Evolutionary conservation across 1,140 invertebrate genomes (phyloP).

Genomic region (Drosophila subpulchrella): DNA sequence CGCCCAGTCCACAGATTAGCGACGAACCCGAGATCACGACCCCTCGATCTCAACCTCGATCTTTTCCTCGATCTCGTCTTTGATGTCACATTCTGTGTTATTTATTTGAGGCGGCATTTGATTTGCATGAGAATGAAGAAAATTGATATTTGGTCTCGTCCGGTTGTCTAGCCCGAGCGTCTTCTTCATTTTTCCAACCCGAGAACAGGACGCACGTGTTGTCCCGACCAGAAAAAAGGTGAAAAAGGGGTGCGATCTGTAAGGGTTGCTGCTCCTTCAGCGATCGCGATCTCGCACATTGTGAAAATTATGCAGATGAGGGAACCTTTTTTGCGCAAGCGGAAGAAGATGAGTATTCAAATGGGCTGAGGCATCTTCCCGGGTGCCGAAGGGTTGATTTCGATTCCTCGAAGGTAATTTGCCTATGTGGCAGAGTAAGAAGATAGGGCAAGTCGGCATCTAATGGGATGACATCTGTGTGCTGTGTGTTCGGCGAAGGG

Average conservation of each 20-base stretch:
- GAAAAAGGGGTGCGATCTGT: constrained; percentile 55
- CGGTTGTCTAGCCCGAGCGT: constrained; percentile 58
- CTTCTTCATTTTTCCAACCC: constrained; percentile 47
- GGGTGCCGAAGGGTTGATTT: constrained; percentile 52
- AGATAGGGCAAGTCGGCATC: constrained; percentile 62
- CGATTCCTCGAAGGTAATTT: constrained; percentile 63
- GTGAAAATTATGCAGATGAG: constrained; percentile 83
- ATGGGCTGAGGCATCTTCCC: constrained; percentile 68
- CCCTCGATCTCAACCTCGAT: constrained; percentile 51
- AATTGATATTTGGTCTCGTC: constrained; percentile 80
- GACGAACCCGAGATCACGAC: constrained; percentile 40
- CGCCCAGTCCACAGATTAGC: constrained; percentile 51
- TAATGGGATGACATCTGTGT: constrained; percentile 80
- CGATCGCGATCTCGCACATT: constrained; percentile 57
- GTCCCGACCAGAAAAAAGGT: background rate
- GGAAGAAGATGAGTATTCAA: constrained; percentile 79
- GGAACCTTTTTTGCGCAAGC: constrained; percentile 56
- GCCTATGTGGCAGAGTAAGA: constrained; percentile 54
- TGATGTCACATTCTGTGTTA: constrained; percentile 78
- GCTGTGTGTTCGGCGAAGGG: constrained; percentile 22
- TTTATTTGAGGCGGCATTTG: constrained; percentile 80
- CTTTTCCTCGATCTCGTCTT: constrained; percentile 27
- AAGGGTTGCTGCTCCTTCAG: constrained; percentile 62
- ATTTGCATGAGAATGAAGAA: constrained; percentile 82
- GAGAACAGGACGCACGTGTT: constrained; percentile 68